phyloP scores from a whole-genome alignment of 2,888 invertebrate genomes.

The Caenorhabditis wallacei region DNA sequence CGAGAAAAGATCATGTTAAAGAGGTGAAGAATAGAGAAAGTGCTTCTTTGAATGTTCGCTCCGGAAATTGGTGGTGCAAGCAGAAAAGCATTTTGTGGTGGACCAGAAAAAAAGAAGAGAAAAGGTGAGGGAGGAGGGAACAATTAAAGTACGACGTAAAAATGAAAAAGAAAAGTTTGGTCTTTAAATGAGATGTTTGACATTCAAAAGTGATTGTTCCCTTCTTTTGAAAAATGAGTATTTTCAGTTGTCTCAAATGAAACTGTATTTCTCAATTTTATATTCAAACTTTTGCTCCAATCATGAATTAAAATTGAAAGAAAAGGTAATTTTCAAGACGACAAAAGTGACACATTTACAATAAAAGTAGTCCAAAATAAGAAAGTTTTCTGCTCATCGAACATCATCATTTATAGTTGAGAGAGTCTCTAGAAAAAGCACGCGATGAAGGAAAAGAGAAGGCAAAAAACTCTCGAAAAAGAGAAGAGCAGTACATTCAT shows the following conservation, averaged over 20 bases:
- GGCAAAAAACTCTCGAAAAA: slow-evolving; percentile 9
- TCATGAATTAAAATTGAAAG: neutral
- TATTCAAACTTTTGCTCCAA: too few relatives aligned
- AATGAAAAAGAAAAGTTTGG: slow-evolving; percentile 6
- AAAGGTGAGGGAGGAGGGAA: slow-evolving; percentile 34
- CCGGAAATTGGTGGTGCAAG: slow-evolving; percentile 38
- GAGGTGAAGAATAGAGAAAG: neutral
- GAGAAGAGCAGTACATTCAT: slow-evolving; percentile 34
- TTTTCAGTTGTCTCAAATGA: neutral
- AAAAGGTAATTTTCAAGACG: neutral
- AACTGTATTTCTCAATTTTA: too few relatives aligned
- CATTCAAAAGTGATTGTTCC: neutral
- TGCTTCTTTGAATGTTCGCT: slow-evolving; percentile 36
- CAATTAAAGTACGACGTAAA: slow-evolving; percentile 25
- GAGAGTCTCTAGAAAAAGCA: neutral
- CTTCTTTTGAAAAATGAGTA: neutral
- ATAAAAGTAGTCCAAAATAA: slow-evolving; percentile 11
- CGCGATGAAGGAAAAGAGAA: neutral
- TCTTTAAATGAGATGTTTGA: slow-evolving; percentile 28
- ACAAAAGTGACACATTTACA: neutral
- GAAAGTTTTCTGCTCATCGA: slow-evolving; percentile 48
- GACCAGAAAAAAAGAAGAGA: slow-evolving; percentile 1
- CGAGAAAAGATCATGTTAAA: slow-evolving; percentile 16
- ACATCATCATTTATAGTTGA: slow-evolving; percentile 40
- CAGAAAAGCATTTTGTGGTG: slow-evolving; percentile 31